phyloP scores from a whole-genome alignment of 2,888 invertebrate genomes.

The Thera britannica region DNA sequence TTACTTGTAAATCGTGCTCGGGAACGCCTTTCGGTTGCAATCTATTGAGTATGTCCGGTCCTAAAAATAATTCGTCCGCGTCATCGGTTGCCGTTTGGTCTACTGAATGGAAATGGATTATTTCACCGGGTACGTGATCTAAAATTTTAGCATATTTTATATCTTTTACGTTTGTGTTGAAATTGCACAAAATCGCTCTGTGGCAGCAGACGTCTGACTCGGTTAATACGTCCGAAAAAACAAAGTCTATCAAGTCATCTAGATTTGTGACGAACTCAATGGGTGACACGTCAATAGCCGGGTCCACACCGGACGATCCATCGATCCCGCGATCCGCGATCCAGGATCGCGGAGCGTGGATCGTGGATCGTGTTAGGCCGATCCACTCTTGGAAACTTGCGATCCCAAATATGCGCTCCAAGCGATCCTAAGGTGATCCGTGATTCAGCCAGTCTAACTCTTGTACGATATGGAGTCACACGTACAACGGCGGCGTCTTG shows the following conservation, averaged over 20 bases:
- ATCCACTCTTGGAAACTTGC: conserved; percentile 1
- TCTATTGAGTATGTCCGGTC: conserved; percentile 6
- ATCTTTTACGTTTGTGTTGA: conserved; percentile 2
- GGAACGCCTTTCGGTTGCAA: conserved; percentile 12
- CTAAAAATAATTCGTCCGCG: conserved; percentile 11
- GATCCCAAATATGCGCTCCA: not conserved
- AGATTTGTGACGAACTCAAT: not conserved
- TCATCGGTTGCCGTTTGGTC: conserved; percentile 6
- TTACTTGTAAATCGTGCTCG: conserved; percentile 4
- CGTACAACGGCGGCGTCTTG: conserved; percentile 5
- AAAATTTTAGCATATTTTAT: conserved; percentile 14
- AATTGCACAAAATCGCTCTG: conserved; percentile 10
- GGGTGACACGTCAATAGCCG: too few species aligned
- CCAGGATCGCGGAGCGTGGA: conserved; percentile 43
- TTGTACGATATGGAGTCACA: conserved; percentile 8
- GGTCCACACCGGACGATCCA: conserved; percentile 31
- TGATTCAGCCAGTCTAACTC: not conserved
- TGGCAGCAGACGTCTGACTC: not conserved
- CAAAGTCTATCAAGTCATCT: conserved; percentile 5
- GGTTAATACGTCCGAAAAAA: conserved; percentile 1
- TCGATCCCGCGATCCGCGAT: conserved; percentile 42
- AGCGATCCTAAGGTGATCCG: conserved; percentile 2
- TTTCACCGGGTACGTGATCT: conserved; percentile 2
- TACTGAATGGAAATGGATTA: conserved; percentile 4
- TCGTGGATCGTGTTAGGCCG: conserved; percentile 12